A percentile compares a stretch with the other conserved stretches of the same genome.
These are phyloP conservation scores for Hypocryptadius cinnamomeus DNA, from an alignment of 2,113 vertebrate genomes.

Conservation along the genomic window DNA sequence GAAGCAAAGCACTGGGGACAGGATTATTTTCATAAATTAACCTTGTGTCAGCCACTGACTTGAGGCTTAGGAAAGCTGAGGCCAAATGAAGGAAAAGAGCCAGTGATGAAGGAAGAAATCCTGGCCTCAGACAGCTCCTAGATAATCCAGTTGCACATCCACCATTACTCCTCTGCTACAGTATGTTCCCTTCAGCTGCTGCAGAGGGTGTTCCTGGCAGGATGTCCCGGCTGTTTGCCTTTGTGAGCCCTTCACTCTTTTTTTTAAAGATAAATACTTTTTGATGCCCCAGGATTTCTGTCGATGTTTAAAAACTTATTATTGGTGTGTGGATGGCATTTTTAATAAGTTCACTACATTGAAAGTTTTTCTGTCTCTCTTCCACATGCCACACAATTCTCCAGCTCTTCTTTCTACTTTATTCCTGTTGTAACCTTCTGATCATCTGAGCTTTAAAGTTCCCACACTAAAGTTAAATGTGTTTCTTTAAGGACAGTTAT, in stretches of 20 bases:
- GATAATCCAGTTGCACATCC: background rate
- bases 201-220: background rate
- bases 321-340: fast-evolving
- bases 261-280: background rate
- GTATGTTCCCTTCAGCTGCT: background rate
- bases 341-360: background rate
- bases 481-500: background rate
- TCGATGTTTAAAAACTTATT: background rate
- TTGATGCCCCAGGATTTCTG: background rate
- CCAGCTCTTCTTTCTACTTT: background rate
- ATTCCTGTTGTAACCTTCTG: background rate
- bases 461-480: background rate
- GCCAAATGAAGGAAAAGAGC: background rate
- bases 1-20: background rate
- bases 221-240: background rate
- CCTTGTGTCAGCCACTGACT: background rate
- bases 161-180: background rate
- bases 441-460: background rate
- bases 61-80: background rate
- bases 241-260: background rate
- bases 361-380: background rate
- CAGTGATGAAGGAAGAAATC: background rate
- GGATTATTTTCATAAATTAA: background rate
- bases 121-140: no score
- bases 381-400: fast-evolving